Evolutionary conservation across 2,797 vertebrate species (phyloP), one percentile per base, ranked within the genome.

Genomic region (Pangasius mekongensis): DNA sequence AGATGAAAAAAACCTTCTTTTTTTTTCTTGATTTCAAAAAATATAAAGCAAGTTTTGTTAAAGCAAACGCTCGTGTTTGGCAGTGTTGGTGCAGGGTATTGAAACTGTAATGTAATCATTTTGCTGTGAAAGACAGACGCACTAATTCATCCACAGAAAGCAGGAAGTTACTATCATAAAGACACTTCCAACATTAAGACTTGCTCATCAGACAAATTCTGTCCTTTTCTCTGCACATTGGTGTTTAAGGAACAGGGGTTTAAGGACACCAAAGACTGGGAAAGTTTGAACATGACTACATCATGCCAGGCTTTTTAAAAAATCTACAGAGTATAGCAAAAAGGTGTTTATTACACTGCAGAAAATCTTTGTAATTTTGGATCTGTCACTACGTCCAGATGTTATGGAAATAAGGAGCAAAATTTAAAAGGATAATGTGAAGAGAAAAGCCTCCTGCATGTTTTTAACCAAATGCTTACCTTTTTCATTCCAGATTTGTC

Each of bases 401-500:
- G 9, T 73, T 43, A 56, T 33, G 7, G n/a, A 20, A 36, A 54
- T 56, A 78, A 33, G 18, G 33, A 78, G 1, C 5, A 9, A 78
- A 33, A 18, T 20, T 3, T 10, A 18, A 54, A 30, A 18, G 6
- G 24, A 47, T 77, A 16, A 33, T 54, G 71, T 74, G 24, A 52
- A 39, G 33, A 71, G 20, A 73, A 76, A 49, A 30, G 7, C 49
- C 4, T 54, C 22, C 13, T 52, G n/a, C 52, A 56, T 39, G 22
- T 13, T 14, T 36, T 13, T 16, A 58, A n/a, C 0, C 24, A 64
- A 43, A 10, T 18, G 36, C 2, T 30, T 47, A 16, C 11, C 16
- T 64, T 58, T 64, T 66, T 18, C 33, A n/a, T 47, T 87, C n/a
- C 92, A 96, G 95, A 92, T 96, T 95, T 88, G 92, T 96, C 9